Evolutionary conservation across 2,888 invertebrate genomes (phyloP).

Genomic region (Eutolmus rufibarbis): DNA sequence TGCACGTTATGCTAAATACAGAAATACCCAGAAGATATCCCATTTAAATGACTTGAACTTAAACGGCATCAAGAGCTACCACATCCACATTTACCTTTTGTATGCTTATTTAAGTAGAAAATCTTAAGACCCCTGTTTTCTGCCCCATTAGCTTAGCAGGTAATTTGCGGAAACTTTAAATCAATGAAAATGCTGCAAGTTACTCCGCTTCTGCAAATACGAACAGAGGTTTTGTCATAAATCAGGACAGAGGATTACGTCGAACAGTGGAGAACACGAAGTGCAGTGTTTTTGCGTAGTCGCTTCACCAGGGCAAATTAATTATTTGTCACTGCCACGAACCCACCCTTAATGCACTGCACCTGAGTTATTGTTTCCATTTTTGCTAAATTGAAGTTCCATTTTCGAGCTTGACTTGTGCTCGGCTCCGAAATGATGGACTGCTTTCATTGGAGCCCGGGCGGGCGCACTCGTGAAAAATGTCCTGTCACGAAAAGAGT

Average conservation of each 20-base stretch:
- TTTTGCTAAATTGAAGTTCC: background rate
- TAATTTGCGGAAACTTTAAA: constrained; percentile 23
- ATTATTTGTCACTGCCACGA: background rate
- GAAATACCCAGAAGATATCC: constrained; percentile 25
- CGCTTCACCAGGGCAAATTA: background rate
- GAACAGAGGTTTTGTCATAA: background rate
- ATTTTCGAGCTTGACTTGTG: background rate
- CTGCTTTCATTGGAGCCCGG: background rate
- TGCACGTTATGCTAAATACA: constrained; percentile 21
- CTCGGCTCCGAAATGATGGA: background rate
- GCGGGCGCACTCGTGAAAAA: background rate
- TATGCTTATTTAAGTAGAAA: constrained; percentile 29
- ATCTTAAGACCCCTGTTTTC: constrained; percentile 15
- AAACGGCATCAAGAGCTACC: constrained; percentile 19
- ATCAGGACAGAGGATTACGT: background rate
- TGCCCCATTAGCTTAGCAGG: constrained; percentile 8
- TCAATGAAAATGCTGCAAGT: constrained; percentile 1
- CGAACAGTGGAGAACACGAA: background rate
- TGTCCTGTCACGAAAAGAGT: background rate
- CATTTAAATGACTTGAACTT: constrained; percentile 24
- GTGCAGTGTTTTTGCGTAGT: background rate
- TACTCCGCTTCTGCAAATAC: background rate
- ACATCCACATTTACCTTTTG: constrained; percentile 17
- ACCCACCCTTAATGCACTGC: background rate
- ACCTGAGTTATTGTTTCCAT: background rate